Conservation (phyloP, 2,888 invertebrate genomes). For the Nephrotoma flavescens region DNA sequence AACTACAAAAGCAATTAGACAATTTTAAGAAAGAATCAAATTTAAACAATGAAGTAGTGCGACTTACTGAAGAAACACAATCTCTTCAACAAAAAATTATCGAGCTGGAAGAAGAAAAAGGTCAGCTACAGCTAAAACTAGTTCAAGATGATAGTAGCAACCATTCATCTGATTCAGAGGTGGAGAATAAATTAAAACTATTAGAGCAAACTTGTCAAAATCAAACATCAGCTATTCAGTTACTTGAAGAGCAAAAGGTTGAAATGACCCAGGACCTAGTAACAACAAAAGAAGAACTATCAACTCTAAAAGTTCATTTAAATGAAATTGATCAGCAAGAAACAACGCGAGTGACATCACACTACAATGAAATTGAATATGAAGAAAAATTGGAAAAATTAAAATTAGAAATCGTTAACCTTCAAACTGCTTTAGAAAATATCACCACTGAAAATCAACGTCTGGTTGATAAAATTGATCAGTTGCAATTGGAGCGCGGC, state of each 20-base stretch:
- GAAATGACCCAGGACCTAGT: slow-evolving; percentile 48
- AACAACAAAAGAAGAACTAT: slow-evolving; percentile 43
- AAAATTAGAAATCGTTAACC: slow-evolving; percentile 27
- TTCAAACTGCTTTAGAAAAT: slow-evolving; percentile 45
- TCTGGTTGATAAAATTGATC: slow-evolving; percentile 54
- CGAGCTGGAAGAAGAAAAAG: slow-evolving; percentile 81
- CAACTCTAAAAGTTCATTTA: slow-evolving; percentile 43
- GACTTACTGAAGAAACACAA: slow-evolving; percentile 44
- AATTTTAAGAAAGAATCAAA: slow-evolving; percentile 51
- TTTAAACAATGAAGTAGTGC: slow-evolving; percentile 49
- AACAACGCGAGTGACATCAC: slow-evolving; percentile 56
- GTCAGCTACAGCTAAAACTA: slow-evolving; percentile 72
- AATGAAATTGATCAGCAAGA: slow-evolving; percentile 46
- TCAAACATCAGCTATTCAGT: slow-evolving; percentile 20
- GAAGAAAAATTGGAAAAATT: slow-evolving; percentile 56
- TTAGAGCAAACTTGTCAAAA: slow-evolving; percentile 20
- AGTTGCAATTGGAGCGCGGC: slow-evolving; percentile 46
- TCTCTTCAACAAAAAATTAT: slow-evolving; percentile 59
- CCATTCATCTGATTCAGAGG: slow-evolving; percentile 14
- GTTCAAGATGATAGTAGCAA: slow-evolving; percentile 44
- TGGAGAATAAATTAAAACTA: slow-evolving; percentile 11
- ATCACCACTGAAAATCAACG: slow-evolving; percentile 45
- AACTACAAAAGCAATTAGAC: slow-evolving; percentile 59
- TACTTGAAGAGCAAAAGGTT: slow-evolving; percentile 48
- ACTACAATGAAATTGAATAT: slow-evolving; percentile 61